These are phyloP conservation scores for Nephotettix cincticeps DNA, from an alignment of 1,140 invertebrate species.

Conservation along the genomic window DNA sequence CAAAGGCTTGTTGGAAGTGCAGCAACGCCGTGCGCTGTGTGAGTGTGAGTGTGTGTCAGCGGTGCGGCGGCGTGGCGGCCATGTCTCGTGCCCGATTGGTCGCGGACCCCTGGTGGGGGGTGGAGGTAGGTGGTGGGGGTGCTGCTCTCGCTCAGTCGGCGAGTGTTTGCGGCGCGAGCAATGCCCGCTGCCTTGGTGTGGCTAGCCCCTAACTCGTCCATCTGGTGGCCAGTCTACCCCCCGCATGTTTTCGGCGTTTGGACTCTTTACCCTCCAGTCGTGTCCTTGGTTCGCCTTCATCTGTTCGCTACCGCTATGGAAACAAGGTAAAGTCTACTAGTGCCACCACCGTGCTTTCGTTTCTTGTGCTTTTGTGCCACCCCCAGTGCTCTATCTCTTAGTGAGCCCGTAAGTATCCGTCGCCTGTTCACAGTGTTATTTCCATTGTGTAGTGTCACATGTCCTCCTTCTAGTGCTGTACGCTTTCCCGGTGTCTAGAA, in stretches of 20 bases:
- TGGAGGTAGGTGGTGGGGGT: neutral
- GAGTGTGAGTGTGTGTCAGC: too few species aligned
- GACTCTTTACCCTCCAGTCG: conserved; percentile 22
- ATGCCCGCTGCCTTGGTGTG: conserved; percentile 19
- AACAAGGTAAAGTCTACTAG: conserved; percentile 17
- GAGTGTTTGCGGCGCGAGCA: neutral
- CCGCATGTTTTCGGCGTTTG: conserved; percentile 17
- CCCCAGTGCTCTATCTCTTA: neutral
- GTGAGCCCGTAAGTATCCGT: neutral
- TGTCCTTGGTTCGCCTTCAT: conserved; percentile 19
- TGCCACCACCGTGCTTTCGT: conserved; percentile 11
- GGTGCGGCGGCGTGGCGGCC: conserved; percentile 2
- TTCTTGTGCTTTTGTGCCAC: conserved; percentile 7
- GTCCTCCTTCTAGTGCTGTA: neutral
- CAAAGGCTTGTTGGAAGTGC: too few species aligned
- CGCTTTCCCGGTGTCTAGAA: neutral
- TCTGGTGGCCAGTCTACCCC: conserved; percentile 17
- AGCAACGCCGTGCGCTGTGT: too few species aligned
- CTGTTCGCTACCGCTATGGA: conserved; percentile 24
- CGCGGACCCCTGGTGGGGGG: neutral
- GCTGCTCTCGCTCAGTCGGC: neutral
- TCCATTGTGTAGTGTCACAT: neutral
- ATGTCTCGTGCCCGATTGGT: neutral
- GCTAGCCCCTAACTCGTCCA: neutral
- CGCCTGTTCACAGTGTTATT: too few species aligned